Evolutionary conservation across 1,140 invertebrate genomes (phyloP).

Genomic region (Hyles euphorbiae): DNA sequence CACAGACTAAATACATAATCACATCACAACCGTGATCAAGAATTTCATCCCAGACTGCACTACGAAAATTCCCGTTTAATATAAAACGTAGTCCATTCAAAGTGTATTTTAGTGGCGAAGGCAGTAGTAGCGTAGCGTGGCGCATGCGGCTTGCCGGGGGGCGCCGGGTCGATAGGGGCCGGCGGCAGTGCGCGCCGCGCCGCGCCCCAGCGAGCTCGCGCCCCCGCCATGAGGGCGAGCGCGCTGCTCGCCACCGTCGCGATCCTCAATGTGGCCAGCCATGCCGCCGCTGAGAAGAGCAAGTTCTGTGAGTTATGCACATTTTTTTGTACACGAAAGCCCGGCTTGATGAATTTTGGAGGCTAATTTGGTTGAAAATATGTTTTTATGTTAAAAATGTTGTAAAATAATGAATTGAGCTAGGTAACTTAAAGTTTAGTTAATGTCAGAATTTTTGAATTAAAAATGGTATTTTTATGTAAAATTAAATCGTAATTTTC

Average conservation of each 20-base stretch:
- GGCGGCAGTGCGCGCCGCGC: slow-evolving; percentile 57
- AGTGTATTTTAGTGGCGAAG: background rate
- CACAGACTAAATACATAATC: no score
- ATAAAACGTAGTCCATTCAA: background rate
- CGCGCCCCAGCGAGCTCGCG: slow-evolving; percentile 51
- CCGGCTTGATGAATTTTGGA: background rate
- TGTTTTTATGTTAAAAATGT: background rate
- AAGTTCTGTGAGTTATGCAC: slow-evolving; percentile 62
- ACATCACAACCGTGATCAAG: no score
- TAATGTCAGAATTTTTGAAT: background rate
- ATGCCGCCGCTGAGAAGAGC: slow-evolving; percentile 63
- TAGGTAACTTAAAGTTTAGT: background rate
- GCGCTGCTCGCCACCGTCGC: slow-evolving; percentile 39
- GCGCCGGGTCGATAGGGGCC: slow-evolving; percentile 31
- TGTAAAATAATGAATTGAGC: background rate
- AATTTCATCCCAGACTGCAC: no score
- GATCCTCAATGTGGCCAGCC: slow-evolving; percentile 30
- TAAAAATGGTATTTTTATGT: no score
- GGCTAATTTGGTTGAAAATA: background rate
- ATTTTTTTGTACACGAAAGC: no score
- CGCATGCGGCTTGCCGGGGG: slow-evolving; percentile 27
- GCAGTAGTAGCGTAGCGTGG: slow-evolving; percentile 6
- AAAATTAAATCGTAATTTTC: no score
- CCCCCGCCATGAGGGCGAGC: slow-evolving; percentile 60
- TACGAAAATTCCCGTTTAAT: no score